phyloP scores from a whole-genome alignment of 1,140 invertebrate genomes.

The Drosophila tani region DNA sequence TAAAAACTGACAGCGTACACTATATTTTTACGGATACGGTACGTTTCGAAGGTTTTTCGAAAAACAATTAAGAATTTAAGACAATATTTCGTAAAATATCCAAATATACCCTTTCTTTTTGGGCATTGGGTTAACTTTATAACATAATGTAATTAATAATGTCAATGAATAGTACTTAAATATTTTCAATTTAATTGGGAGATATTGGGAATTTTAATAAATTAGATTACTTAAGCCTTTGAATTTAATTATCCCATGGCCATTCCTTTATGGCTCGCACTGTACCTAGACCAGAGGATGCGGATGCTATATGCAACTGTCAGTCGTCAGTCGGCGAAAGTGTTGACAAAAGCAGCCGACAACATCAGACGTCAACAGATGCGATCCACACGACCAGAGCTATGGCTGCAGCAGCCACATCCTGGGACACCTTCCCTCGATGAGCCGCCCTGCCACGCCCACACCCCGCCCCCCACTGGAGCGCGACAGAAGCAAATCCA shows the following conservation, averaged over 20 bases:
- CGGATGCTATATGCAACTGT: conserved; percentile 48
- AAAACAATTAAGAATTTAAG: no score
- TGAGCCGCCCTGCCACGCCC: no score
- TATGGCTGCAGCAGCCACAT: conserved; percentile 25
- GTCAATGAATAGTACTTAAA: no score
- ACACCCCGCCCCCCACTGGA: background rate
- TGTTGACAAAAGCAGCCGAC: conserved; percentile 79
- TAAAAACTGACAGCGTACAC: conserved; percentile 39
- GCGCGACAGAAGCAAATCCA: conserved; percentile 60
- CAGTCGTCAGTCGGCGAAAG: conserved; percentile 69
- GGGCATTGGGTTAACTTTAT: no score
- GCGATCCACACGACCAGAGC: conserved; percentile 54
- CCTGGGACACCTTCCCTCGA: conserved; percentile 9
- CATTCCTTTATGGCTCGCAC: conserved; percentile 16
- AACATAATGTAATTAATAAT: no score
- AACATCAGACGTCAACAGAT: conserved; percentile 82
- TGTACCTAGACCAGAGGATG: conserved; percentile 10
- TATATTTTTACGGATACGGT: conserved; percentile 21
- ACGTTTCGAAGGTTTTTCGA: background rate
- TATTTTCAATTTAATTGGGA: no score
- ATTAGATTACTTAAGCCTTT: no score
- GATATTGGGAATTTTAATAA: no score
- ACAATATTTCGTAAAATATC: no score
- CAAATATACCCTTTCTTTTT: no score
- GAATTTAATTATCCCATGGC: no score